Conservation (phyloP, 2,888 invertebrate species). For the Netelia inedita region DNA sequence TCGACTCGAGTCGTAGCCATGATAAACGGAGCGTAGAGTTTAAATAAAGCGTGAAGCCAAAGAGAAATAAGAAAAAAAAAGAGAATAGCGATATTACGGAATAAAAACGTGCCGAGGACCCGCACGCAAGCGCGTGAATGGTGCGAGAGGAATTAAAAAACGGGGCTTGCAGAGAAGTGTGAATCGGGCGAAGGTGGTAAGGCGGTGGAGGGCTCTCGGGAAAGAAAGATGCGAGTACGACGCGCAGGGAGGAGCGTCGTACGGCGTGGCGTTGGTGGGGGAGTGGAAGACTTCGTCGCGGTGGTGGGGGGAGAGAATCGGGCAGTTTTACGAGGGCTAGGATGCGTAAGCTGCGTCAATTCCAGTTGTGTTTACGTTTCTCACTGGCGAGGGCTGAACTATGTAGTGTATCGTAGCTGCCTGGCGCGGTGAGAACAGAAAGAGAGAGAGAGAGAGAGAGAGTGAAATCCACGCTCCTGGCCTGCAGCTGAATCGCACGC, state of each 20-base stretch:
- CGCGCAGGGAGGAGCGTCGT: no score
- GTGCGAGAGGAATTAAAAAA: not conserved
- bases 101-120: not conserved
- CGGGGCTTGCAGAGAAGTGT: not conserved
- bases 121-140: not conserved
- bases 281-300: no score
- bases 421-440: conserved; percentile 19
- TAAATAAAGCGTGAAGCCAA: no score
- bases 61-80: no score
- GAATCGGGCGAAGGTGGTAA: no score
- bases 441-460: conserved; percentile 22
- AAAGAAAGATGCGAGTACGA: no score
- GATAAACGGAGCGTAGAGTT: no score
- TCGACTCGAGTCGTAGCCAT: no score
- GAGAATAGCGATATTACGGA: no score
- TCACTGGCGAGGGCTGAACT: conserved; percentile 38
- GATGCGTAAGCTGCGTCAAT: conserved; percentile 12
- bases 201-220: no score
- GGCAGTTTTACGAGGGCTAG: not conserved
- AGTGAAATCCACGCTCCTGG: conserved; percentile 2
- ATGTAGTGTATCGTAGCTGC: conserved; percentile 6
- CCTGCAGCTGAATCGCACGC: not conserved
- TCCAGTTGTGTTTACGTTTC: conserved; percentile 46
- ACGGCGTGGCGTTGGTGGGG: no score
- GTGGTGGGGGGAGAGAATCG: not conserved